Conservation (phyloP, 2,797 vertebrate genomes). For the Melanotaenia nigrans region DNA sequence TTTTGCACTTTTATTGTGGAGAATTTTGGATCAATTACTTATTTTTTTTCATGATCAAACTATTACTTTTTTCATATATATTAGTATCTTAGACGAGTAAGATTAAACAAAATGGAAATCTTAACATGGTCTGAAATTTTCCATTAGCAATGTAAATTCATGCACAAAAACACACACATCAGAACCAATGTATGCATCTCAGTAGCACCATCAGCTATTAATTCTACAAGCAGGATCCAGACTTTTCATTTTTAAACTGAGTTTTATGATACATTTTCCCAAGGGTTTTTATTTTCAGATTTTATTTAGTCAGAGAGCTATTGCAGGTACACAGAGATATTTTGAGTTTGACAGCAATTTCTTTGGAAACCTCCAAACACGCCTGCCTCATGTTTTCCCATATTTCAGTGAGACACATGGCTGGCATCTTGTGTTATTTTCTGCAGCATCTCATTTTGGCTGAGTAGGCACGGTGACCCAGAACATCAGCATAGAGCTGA, state of each 20-base stretch:
- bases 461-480: conserved; percentile 20
- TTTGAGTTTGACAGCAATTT: neutral
- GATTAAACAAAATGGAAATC: too few species aligned
- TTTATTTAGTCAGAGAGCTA: neutral
- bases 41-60: too few species aligned
- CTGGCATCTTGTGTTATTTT: conserved; percentile 14
- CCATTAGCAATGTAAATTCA: neutral
- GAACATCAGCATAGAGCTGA: conserved; percentile 16
- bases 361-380: conserved; percentile 14
- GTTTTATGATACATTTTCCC: neutral
- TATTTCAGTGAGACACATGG: conserved; percentile 14
- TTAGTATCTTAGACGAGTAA: too few species aligned
- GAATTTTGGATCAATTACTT: neutral
- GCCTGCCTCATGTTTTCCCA: conserved; percentile 13
- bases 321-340: neutral
- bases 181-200: neutral
- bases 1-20: neutral
- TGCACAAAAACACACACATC: neutral
- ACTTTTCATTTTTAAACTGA: neutral
- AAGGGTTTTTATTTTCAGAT: neutral
- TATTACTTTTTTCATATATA: too few species aligned
- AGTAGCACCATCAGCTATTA: neutral
- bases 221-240: neutral
- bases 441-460: neutral
- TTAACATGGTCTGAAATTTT: too few species aligned